Evolutionary conservation across 2,113 vertebrate genomes (phyloP).

Genomic region (Oreochromis aureus): DNA sequence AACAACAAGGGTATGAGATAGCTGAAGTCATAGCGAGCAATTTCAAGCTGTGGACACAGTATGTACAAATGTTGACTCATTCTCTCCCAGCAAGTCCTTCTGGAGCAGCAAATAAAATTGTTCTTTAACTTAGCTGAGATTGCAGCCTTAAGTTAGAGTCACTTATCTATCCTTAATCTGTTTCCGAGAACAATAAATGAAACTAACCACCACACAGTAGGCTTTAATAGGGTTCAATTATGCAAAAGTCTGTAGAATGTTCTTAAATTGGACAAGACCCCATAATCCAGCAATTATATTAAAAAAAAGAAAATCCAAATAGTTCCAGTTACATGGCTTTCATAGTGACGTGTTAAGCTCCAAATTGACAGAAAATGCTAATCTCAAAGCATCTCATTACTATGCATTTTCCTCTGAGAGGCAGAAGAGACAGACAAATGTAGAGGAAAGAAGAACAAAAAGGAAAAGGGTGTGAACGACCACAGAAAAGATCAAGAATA

Average conservation of each 20-base stretch:
- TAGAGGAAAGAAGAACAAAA: background rate
- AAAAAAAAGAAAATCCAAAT: background rate
- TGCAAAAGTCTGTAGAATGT: background rate
- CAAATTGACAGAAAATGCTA: background rate
- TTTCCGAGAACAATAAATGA: background rate
- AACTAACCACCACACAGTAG: background rate
- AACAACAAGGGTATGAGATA: background rate
- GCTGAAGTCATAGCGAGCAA: background rate
- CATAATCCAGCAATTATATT: background rate
- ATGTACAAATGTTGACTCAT: background rate
- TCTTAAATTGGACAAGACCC: background rate
- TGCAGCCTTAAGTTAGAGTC: background rate
- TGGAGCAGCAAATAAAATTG: background rate
- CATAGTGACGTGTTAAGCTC: background rate
- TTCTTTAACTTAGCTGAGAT: background rate
- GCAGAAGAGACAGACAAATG: background rate
- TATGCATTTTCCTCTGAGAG: background rate
- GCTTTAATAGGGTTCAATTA: background rate
- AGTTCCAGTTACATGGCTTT: background rate
- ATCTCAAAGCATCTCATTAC: constrained; percentile 6
- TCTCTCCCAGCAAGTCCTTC: background rate
- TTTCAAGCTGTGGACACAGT: background rate
- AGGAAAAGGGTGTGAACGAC: background rate
- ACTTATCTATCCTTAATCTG: background rate
- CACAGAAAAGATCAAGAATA: background rate